Base-by-base conservation (phyloP, 2,888 invertebrate genomes). In the Mythimna impura region DNA sequence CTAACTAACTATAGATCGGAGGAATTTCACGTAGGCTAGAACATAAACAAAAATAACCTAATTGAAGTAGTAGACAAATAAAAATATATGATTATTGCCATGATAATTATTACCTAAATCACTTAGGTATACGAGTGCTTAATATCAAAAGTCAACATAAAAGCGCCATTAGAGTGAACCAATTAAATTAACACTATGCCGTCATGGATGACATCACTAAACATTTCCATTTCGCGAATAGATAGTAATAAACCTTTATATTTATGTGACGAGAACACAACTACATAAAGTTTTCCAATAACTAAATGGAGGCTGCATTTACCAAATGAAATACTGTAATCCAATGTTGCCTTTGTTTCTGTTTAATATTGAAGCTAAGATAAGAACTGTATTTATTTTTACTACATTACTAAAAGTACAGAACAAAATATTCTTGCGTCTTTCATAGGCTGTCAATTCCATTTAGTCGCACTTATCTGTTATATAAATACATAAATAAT, bases 241-340 rank as follows among this genome's bases (percentile, higher is more conserved):
- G 80, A 83, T 73, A 73, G 80, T 69, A 76, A 81, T 84, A 82
- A 83, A 84, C 40, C 62, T 83, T 79, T 60, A 83, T 86, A 86
- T 83, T 86, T 81, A 83, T 86, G 80, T 80, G 78, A 73, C 69
- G 78, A 80, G 76, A 78, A 78, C 43, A 73, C 57, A 60, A 76
- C 72, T 75, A 67, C 72, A 81, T 60, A 81, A 87, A 86, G 84
- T 84, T 87, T 86, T 86, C 78, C 86, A 91, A 90, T 90, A 87
- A 86, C 83, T 83, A 81, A 89, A 89, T 90, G 89, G 87, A 85
- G 70, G 69, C 71, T 83, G 84, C 86, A 88, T 91, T 90, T 91
- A 67, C 84, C 71, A 85, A 88, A 91, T 88, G 83, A 88, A 89
- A 88, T 86, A 76, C 63, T 75, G 71, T 79, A 78, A 76, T 72